Conservation (phyloP, 2,797 vertebrate genomes). For the Cossypha dichroa region DNA sequence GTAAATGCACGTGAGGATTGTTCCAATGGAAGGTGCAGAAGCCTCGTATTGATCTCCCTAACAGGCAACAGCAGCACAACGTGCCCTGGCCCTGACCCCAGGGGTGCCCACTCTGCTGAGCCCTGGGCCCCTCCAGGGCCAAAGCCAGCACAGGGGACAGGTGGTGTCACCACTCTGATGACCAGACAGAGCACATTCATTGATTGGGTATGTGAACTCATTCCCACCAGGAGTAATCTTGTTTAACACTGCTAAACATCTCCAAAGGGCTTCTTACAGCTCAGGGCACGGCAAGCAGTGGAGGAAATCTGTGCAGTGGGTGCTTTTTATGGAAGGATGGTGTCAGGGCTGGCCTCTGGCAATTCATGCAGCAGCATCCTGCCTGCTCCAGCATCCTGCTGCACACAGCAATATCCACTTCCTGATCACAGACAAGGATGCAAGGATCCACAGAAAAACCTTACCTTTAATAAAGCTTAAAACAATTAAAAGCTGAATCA, state of each 20-base stretch:
- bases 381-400: not conserved
- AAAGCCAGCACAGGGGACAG: not conserved
- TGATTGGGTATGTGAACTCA: not conserved
- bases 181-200: not conserved
- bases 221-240: not conserved
- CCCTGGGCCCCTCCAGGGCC: not conserved
- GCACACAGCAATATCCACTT: not conserved
- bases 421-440: not conserved
- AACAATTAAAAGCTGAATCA: not conserved
- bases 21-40: not conserved
- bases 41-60: constrained; percentile 19
- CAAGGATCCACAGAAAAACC: not conserved
- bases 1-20: not conserved
- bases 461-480: not conserved
- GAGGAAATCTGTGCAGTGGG: not conserved
- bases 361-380: not conserved
- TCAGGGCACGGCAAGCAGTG: not conserved
- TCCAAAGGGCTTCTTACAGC: not conserved
- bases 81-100: constrained; percentile 19
- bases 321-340: not conserved
- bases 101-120: not conserved
- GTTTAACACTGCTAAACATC: not conserved
- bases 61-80: not conserved
- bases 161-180: not conserved
- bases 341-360: not conserved